Conservation (phyloP, 2,888 invertebrate genomes). For the Oegoconia quadripuncta region DNA sequence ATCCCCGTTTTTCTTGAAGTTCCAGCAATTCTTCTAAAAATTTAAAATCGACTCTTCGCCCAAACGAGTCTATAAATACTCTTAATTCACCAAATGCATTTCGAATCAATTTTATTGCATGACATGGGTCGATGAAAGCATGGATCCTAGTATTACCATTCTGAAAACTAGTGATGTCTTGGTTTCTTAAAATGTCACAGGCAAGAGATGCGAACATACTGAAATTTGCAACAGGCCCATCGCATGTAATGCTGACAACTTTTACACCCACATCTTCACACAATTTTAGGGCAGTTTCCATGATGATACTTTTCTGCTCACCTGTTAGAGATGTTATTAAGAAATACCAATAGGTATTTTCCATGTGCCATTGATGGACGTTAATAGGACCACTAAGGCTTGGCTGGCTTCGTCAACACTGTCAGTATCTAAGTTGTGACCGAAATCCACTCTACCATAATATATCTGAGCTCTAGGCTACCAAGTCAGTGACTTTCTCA, state of each 20-base stretch:
- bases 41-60: constrained; percentile 13
- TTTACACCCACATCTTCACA: constrained; percentile 8
- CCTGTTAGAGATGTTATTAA: constrained; percentile 8
- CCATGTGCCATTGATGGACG: constrained; percentile 8
- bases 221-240: constrained; percentile 12
- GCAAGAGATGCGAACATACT: constrained; percentile 12
- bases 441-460: constrained; percentile 11
- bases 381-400: constrained; percentile 7
- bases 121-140: constrained; percentile 17
- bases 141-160: not conserved
- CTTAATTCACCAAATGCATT: constrained; percentile 20
- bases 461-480: constrained; percentile 7
- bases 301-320: constrained; percentile 6
- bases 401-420: constrained; percentile 8
- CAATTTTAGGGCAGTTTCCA: constrained; percentile 6
- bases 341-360: constrained; percentile 12
- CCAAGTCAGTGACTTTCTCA: constrained; percentile 14
- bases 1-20: constrained; percentile 11
- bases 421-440: constrained; percentile 8
- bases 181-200: constrained; percentile 4
- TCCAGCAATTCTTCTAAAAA: constrained; percentile 13
- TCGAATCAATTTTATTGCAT: constrained; percentile 17
- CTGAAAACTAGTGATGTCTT: not conserved
- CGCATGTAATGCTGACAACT: constrained; percentile 11
- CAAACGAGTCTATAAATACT: constrained; percentile 7